Evolutionary conservation across 1,140 invertebrate genomes (phyloP).

Genomic region (Drosophila teissieri): DNA sequence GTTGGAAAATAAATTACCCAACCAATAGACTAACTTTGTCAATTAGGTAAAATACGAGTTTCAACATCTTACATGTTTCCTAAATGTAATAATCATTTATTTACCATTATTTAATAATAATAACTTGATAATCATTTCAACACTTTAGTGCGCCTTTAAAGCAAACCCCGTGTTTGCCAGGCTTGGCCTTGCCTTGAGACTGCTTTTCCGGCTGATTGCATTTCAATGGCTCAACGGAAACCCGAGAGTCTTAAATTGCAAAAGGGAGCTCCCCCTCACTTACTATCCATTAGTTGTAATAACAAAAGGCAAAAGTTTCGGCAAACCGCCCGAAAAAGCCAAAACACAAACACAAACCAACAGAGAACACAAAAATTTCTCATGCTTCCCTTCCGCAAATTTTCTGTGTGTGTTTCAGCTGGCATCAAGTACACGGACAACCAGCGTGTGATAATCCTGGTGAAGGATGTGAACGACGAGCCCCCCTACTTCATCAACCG

Average conservation of each 20-base stretch:
- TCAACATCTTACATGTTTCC: too few relatives aligned
- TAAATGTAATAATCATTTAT: too few relatives aligned
- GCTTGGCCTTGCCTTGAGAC: slow-evolving; percentile 32
- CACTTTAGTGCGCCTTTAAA: slow-evolving; percentile 11
- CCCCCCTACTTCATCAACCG: slow-evolving; percentile 98
- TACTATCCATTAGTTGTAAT: slow-evolving; percentile 67
- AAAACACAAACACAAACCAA: slow-evolving; percentile 23
- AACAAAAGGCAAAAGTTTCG: slow-evolving; percentile 65
- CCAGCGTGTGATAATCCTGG: slow-evolving; percentile 96
- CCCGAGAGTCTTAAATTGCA: slow-evolving; percentile 68
- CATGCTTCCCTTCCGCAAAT: slow-evolving; percentile 21
- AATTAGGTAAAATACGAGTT: too few relatives aligned
- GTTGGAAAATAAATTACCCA: not conserved
- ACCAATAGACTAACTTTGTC: not conserved
- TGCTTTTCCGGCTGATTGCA: slow-evolving; percentile 81
- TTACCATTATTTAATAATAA: too few relatives aligned
- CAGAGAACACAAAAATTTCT: slow-evolving; percentile 15
- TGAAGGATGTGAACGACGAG: slow-evolving; percentile 98
- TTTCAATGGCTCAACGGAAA: slow-evolving; percentile 77
- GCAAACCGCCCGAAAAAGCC: slow-evolving; percentile 26
- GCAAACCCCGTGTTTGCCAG: slow-evolving; percentile 3
- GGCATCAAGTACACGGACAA: slow-evolving; percentile 91
- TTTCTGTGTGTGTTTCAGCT: slow-evolving; percentile 65
- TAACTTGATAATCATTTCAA: slow-evolving; percentile 1
- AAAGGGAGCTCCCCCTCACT: not conserved